Conservation (phyloP, 2,888 invertebrate species). For the Conomelus anceps region DNA sequence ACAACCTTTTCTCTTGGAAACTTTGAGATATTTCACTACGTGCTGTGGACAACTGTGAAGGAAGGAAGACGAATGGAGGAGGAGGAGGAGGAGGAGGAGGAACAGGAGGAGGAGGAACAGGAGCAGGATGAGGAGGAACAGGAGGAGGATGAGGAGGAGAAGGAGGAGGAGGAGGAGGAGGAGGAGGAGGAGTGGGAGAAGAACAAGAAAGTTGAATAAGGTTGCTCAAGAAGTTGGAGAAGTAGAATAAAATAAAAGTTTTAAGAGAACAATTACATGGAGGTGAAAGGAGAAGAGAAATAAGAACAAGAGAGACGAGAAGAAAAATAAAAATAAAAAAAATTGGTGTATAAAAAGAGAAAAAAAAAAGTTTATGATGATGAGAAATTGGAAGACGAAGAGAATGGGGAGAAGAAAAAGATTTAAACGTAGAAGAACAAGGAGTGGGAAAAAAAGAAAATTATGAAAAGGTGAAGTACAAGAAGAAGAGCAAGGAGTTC, state of each 20-base stretch:
- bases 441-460: background rate
- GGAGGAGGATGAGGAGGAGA: no score
- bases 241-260: no score
- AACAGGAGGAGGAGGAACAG: background rate
- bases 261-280: no score
- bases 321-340: background rate
- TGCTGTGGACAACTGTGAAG: background rate
- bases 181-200: background rate
- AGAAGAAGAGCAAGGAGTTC: background rate
- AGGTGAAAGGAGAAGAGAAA: background rate
- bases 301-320: background rate
- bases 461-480: background rate
- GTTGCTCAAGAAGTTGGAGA: no score
- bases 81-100: background rate
- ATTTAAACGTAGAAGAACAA: background rate
- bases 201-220: background rate
- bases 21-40: background rate
- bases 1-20: background rate
- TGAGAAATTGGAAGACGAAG: background rate
- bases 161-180: background rate
- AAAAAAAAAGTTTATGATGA: background rate
- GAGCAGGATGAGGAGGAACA: no score
- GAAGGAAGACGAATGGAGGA: background rate
- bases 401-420: background rate
- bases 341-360: background rate